These are phyloP conservation scores for Bombylius discolor DNA, from an alignment of 2,888 invertebrate species.

Conservation along the genomic window DNA sequence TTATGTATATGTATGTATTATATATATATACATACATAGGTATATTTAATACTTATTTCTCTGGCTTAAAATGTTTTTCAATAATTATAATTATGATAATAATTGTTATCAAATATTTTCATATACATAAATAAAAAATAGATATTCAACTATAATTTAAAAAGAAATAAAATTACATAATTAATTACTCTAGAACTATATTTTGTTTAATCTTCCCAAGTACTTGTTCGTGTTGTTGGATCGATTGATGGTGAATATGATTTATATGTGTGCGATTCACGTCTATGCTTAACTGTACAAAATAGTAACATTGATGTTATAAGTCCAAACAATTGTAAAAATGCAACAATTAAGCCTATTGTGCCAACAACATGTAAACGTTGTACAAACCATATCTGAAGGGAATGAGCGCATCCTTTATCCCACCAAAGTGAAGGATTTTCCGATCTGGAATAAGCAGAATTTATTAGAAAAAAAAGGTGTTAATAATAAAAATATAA, in stretches of 20 bases:
- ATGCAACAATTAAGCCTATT: slow-evolving; percentile 60
- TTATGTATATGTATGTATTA: too few relatives aligned
- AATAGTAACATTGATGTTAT: slow-evolving; percentile 64
- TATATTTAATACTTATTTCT: too few relatives aligned
- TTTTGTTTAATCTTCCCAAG: slow-evolving; percentile 30
- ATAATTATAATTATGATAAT: too few relatives aligned
- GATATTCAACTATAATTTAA: too few relatives aligned
- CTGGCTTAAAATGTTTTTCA: too few relatives aligned
- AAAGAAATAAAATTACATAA: too few relatives aligned
- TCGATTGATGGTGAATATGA: slow-evolving; percentile 45
- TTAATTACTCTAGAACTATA: too few relatives aligned
- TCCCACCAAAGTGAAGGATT: slow-evolving; percentile 47
- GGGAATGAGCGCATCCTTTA: slow-evolving; percentile 61
- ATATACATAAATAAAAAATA: too few relatives aligned
- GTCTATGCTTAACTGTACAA: slow-evolving; percentile 57
- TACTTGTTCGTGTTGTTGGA: slow-evolving; percentile 35
- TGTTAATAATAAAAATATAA: neutral
- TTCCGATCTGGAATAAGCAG: slow-evolving; percentile 24
- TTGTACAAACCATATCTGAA: slow-evolving; percentile 63
- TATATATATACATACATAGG: too few relatives aligned
- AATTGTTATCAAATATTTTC: too few relatives aligned
- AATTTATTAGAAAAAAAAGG: neutral
- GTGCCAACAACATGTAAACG: slow-evolving; percentile 69
- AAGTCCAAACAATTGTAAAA: slow-evolving; percentile 64
- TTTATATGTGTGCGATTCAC: slow-evolving; percentile 54